Evolutionary conservation across 2,888 invertebrate genomes (phyloP), one percentile per base, ranked within the genome.

Genomic region (Diogma glabrata): DNA sequence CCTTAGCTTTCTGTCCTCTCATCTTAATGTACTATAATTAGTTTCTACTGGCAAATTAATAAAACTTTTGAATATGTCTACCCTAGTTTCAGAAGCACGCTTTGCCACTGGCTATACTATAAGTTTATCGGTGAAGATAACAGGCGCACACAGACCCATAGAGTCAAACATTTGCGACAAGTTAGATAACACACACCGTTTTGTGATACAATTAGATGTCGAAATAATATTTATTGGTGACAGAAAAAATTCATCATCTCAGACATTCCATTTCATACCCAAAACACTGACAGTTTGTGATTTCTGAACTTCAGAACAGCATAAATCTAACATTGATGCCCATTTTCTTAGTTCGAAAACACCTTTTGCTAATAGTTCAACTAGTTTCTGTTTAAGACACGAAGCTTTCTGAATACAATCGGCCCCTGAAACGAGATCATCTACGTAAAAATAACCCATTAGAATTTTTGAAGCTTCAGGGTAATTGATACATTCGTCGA

Each of bases 381-480:
- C 14, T 33, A 33, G 14, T 4, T 33, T 4, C 33, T 33, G 12
- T 10, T 33, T 33, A 14, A 33, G 14, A 14, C 12, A 12, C 12
- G 33, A 33, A 12, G 40, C 23, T 9, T 49, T 7, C 30, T 23
- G 9, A n/a, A n/a, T n/a, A n/a, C n/a, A n/a, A 45, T 54, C 45
- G 5, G 23, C 33, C n/a, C 53, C 48, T 16, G 52, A 47, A 22
- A 54, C 45, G 4, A 51, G 22, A 28, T 55, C 55, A 33, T 55
- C 56, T 1, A 55, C 51, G 19, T 54, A 55, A 36, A 55, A 55
- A 30, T 53, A 45, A 2, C 48, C 50, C 5, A 46, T 4, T 9
- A 56, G 3, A 2, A 26, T 20, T 30, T 52, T 30, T 12, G 52
- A 48, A n/a, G 56, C 59, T 23, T 51, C 10, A 3, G 57, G 56